Evolutionary conservation across 2,888 invertebrate genomes (phyloP), one percentile per base, ranked within the genome.

Genomic region (Copidosoma aretas): DNA sequence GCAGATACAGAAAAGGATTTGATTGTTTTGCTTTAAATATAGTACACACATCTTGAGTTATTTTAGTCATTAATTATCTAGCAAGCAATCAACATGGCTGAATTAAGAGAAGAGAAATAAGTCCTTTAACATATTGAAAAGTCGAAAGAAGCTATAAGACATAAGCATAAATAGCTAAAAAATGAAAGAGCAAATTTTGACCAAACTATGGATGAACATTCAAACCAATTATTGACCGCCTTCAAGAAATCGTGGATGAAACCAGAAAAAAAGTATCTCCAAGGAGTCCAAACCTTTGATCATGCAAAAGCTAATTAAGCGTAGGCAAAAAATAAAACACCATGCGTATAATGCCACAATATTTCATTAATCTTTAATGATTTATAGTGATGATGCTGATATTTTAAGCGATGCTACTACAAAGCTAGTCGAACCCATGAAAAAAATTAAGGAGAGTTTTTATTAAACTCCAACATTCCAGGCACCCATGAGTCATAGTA

Each of bases 1-100:
- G 80, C 10, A 67, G 81, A 24, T 81, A 80, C 71, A 67, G 79
- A 22, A 75, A 75, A 72, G 76, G 77, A 14, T 78, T 80, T 67
- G 76, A 80, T 57, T 59, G 51, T 19, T 75, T 75, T 61, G n/a
- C 51, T 60, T 46, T 46, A 60, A 46, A 60, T 60, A 46, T 32
- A 32, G 8, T 17, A 17, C 3, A 54, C 8, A 15, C 15, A 24
- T 8, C 8, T 19, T 32, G 14, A 15, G 15, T 54, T 22, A 15
- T 21, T 21, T 15, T 10, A 54, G 53, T 21, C 22, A 10, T 21
- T 21, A 19, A 15, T 21, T 54, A 21, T 15, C 10, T 15, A 15
- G n/a, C 15, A 21, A 10, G 10, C 15, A 24, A 0, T 22, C 22
- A 22, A 54, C 22, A 54, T 21, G 21, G 21, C 21, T 19, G 17